These are phyloP conservation scores for Porites australiensis DNA, from an alignment of 64 coral and sea anemone species.

Conservation along the genomic window DNA sequence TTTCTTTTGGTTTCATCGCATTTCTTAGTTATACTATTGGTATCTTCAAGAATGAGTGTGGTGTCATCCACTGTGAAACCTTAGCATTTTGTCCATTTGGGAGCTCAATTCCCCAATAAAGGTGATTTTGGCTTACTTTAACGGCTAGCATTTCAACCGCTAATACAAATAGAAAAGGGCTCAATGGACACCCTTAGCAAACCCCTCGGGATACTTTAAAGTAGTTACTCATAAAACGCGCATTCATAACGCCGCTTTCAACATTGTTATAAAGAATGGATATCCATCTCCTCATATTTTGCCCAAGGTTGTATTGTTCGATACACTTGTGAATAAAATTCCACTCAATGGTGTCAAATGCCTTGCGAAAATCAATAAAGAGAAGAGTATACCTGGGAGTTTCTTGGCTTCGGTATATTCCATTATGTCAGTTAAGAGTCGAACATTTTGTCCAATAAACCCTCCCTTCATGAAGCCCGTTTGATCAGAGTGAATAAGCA, in stretches of 20 bases:
- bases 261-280: too few relatives aligned
- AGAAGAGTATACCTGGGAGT: too few relatives aligned
- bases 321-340: too few relatives aligned
- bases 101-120: not conserved
- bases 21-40: not conserved
- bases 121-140: not conserved
- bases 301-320: too few relatives aligned
- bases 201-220: not conserved
- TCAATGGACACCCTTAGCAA: conserved; percentile 51
- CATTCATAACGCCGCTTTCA: too few relatives aligned
- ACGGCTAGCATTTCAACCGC: not conserved
- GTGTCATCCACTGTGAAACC: not conserved
- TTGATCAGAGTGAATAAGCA: not conserved
- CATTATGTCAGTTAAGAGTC: too few relatives aligned
- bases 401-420: too few relatives aligned
- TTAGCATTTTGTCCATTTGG: not conserved
- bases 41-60: not conserved
- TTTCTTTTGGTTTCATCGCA: not conserved
- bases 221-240: not conserved
- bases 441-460: too few relatives aligned
- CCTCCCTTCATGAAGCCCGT: too few relatives aligned
- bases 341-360: too few relatives aligned
- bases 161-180: conserved; percentile 17
- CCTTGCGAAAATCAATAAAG: too few relatives aligned
- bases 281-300: too few relatives aligned